Base-by-base conservation (phyloP, 2,113 vertebrate species). In the Galbula dea region DNA sequence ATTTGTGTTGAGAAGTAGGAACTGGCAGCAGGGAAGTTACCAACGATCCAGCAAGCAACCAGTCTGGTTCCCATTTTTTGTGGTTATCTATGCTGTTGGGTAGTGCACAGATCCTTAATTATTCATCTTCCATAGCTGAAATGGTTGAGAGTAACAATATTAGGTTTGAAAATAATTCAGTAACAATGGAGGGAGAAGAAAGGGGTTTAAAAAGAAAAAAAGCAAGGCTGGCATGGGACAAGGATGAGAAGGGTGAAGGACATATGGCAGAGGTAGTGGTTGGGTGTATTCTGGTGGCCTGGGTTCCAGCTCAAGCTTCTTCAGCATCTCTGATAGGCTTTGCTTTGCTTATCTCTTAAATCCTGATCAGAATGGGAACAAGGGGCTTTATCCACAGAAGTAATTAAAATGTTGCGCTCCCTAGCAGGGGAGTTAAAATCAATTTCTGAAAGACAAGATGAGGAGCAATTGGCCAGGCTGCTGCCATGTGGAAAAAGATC, bases 381-480 rank as follows among this genome's bases (percentile, higher is more conserved):
- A 86, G 15, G 5, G 85, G 66, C 94, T 91, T 95, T 85, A 94
- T 88, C 92, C 90, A 71, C 67, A 94, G 78, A 86, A 94, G 94
- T 96, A 95, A 96, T 96, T 96, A 96, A 93, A 93, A 94, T 74
- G 90, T 96, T 93, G 85, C 75, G 66, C 88, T 96, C 79, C 71
- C 72, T 95, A 94, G 92, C 85, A 93, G 82, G 29, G 45, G 89
- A 96, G 82, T 91, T 94, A 94, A 94, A 96, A 95, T 95, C 96
- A 89, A 94, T 96, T 91, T 87, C 71, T 95, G 66, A 84, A 89
- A 94, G 48, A n/a, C 66, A 61, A 82, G 71, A 87, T 26, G 81
- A 92, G 83, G 77, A 94, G 62, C 66, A 78, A 82, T 34, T 89
- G 89, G 66, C 84, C 71, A 34, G 45, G 87, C 62, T 76, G 76